phyloP scores from a whole-genome alignment of 2,888 invertebrate genomes.

The Thysanoteuthis rhombus region DNA sequence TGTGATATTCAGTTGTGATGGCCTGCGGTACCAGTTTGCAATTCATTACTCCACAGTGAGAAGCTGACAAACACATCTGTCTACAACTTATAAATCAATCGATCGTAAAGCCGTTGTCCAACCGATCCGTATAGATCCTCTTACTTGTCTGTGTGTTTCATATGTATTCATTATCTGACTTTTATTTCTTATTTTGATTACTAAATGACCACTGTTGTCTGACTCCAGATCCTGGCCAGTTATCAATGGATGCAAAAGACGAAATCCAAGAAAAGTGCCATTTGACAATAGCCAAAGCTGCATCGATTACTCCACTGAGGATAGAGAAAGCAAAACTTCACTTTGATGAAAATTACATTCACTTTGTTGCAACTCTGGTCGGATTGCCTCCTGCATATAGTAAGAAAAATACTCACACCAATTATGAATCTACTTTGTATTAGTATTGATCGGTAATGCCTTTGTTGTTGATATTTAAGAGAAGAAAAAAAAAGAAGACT shows the following conservation, averaged over 20 bases:
- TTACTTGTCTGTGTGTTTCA: too few relatives aligned
- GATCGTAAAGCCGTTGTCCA: too few relatives aligned
- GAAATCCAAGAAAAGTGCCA: neutral
- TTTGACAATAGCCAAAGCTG: neutral
- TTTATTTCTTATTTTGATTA: neutral
- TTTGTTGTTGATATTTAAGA: too few relatives aligned
- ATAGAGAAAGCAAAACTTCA: slow-evolving; percentile 23
- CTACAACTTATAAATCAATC: too few relatives aligned
- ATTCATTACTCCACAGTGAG: too few relatives aligned
- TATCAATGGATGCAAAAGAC: neutral
- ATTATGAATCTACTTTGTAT: neutral
- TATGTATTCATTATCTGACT: too few relatives aligned
- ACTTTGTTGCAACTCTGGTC: slow-evolving; percentile 21
- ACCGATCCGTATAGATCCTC: too few relatives aligned
- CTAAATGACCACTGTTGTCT: neutral
- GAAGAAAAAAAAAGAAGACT: too few relatives aligned
- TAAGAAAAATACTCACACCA: neutral
- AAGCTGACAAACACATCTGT: too few relatives aligned
- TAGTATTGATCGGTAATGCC: too few relatives aligned
- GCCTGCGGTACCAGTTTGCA: too few relatives aligned
- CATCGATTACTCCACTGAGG: neutral
- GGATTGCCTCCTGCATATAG: slow-evolving; percentile 22
- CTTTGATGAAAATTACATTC: slow-evolving; percentile 13
- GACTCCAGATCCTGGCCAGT: neutral
- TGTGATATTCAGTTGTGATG: too few relatives aligned